These are phyloP conservation scores for Bambusicola thoracicus DNA, from an alignment of 2,113 vertebrate species.

Conservation along the genomic window DNA sequence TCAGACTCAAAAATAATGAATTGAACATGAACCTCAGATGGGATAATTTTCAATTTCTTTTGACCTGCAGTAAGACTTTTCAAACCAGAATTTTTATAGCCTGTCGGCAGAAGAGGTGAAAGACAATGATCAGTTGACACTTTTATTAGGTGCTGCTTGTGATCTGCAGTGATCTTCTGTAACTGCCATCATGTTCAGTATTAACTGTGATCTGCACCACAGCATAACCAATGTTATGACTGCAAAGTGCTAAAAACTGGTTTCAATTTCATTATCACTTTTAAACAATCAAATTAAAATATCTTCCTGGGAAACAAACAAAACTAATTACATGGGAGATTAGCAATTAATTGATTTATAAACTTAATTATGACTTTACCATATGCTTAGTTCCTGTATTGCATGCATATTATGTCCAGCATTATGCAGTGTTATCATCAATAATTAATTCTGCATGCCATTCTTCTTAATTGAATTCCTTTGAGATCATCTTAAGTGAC, in stretches of 20 bases:
- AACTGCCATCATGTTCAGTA: background rate
- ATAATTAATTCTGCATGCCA: slow-evolving; percentile 33
- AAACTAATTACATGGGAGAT: background rate
- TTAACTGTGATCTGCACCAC: background rate
- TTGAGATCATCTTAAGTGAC: slow-evolving; percentile 35
- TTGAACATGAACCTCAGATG: background rate
- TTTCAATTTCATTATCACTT: background rate
- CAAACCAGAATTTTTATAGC: background rate
- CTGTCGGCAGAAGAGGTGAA: background rate
- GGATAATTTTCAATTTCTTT: background rate
- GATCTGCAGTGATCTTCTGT: background rate
- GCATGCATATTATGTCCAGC: background rate
- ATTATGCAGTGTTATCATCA: background rate
- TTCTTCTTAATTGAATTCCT: slow-evolving; percentile 44
- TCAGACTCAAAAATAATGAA: background rate
- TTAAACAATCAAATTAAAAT: slow-evolving; percentile 26
- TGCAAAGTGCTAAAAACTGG: background rate
- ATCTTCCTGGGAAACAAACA: slow-evolving; percentile 10
- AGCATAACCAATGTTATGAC: background rate
- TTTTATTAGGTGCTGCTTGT: background rate
- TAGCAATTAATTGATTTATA: slow-evolving; percentile 45
- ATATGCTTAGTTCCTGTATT: slow-evolving; percentile 19
- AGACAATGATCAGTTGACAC: background rate
- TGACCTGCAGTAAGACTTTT: background rate
- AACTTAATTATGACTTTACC: background rate